Base-by-base conservation (phyloP, 2,888 invertebrate species). In the Cremastobaeus sp. region DNA sequence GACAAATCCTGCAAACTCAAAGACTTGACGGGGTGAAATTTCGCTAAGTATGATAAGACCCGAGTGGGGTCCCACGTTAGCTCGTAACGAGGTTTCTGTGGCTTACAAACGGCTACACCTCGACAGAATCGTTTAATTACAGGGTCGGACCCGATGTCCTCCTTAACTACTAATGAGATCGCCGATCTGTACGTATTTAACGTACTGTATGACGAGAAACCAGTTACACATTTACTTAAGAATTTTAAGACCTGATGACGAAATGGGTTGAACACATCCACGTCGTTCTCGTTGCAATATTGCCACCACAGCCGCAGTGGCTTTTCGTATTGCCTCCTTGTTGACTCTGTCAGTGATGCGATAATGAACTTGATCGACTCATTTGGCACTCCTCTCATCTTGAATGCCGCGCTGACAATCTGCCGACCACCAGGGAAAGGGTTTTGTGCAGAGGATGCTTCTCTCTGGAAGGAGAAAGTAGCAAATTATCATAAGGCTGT, bases 1-100 rank as follows among this genome's bases (percentile, higher is more conserved):
- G 69, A 21, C 37, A 57, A 21, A 65, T 60, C 9, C 65, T 39
- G 14, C 65, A 54, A 47, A 70, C 47, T 17, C 59, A 34, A 34
- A n/a, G 8, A 6, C n/a, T 34, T 11, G n/a, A 8, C n/a, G 55
- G 34, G 34, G n/a, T n/a, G 18, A 15, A 15, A 18, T 8, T 3
- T 34, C 3, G 8, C 70, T 0, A 76, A n/a, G n/a, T 64, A 74
- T 6, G 20, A n/a, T 8, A 77, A 18, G 0, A 77, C 77, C 6
- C 62, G 70, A 0, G 65, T 14, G 3, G 66, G 28, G 9, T 79
- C 76, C 74, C 77, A 76, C 0, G 73, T 74, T 0, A 43, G 54
- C 11, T 45, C 2, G 37, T 77, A 77, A 14, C 47, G 66, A 1
- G 77, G 74, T 32, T 57, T 76, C 1, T 64, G 20, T 1, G 76